Percentiles rank a stretch among this genome's conserved stretches.
Conservation (phyloP, 2,113 vertebrate genomes). For the Centrocercus urophasianus region DNA sequence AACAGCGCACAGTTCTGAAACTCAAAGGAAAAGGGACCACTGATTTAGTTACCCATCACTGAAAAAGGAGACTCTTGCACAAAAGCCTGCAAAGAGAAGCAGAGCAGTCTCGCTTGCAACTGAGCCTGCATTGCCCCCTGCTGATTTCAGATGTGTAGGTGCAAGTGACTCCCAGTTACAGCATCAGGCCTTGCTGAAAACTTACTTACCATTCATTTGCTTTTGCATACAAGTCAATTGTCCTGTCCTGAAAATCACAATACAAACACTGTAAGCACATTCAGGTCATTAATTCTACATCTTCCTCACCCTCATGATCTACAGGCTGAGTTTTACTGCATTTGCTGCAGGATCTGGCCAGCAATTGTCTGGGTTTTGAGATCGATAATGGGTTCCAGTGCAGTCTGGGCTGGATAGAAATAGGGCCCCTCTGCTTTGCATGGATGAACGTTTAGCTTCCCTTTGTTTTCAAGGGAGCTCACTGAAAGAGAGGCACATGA, state of each 20-base stretch:
- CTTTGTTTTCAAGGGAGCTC: not conserved
- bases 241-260: constrained; percentile 72
- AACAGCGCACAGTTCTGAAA: not conserved
- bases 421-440: not conserved
- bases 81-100: not conserved
- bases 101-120: not conserved
- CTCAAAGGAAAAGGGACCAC: not conserved
- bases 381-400: not conserved
- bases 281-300: not conserved
- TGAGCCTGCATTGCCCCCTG: not conserved
- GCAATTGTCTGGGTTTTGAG: not conserved
- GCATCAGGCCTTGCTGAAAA: not conserved
- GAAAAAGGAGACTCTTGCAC: not conserved
- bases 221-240: constrained; percentile 79
- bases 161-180: not conserved
- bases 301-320: not conserved
- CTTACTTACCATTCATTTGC: constrained; percentile 80
- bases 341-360: not conserved
- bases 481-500: not conserved
- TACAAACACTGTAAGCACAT: constrained; percentile 43
- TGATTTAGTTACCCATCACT: not conserved
- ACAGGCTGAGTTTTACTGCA: not conserved
- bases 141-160: not conserved
- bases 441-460: not conserved
- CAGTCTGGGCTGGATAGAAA: not conserved